Base-by-base conservation (phyloP, 2,888 invertebrate genomes). In the Himalopsyche anomala region DNA sequence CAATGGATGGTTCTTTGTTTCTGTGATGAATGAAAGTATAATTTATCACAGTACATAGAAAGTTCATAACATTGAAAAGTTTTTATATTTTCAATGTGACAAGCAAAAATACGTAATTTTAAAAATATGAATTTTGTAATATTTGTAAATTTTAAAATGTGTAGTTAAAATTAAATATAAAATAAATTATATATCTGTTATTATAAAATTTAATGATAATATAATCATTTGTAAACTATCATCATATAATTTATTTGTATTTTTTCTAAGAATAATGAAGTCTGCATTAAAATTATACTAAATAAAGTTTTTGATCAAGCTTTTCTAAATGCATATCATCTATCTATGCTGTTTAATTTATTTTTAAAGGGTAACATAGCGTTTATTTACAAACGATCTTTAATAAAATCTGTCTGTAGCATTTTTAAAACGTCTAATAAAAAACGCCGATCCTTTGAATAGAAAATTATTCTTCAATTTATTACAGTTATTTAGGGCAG, bases 401-500 rank as follows among this genome's bases (percentile, higher is more conserved):
- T 62, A 2, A 19, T 62, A 62, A 62, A 62, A 62, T 28, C 5
- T 62, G 62, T 62, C 19, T 62, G 28, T 62, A 62, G 19, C 19
- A 19, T 62, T 62, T 62, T 19, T 15, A 19, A 19, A 62, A 19
- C 55, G 55, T 19, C 8, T 19, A 9, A 19, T 19, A 9, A 19
- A 19, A 19, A 62, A 62, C 19, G 19, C 28, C 8, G 6, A 62
- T 28, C 11, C 62, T 62, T 62, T 62, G 62, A 28, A 62, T 62
- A 19, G 62, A 62, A 62, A 62, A 62, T 62, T 62, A 62, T 19
- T 62, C 19, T 62, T 19, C 62, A 62, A 62, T 62, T 62, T 62
- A 62, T 62, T 62, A 62, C 62, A 62, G 62, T 62, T 62, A 62
- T 62, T 62, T 62, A 62, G 19, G 19, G 62, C 28, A 62, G 62